Base-by-base conservation (phyloP, 2,113 vertebrate genomes). In the Nothobranchius kuhntae region DNA sequence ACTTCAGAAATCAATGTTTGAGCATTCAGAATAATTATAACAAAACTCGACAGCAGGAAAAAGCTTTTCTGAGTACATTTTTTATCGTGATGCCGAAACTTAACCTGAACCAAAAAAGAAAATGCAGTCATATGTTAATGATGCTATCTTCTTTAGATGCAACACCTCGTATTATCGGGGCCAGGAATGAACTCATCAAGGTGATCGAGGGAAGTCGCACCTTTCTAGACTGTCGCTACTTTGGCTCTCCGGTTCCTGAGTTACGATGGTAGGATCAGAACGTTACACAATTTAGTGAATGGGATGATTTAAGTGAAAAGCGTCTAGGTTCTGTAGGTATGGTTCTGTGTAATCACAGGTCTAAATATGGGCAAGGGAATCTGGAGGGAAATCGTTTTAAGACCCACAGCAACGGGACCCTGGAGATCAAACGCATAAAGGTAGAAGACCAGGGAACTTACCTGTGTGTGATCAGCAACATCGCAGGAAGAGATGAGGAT, bases 391-490 rank as follows among this genome's bases (percentile, higher is more conserved):
- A 92, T n/a, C 96, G 95, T 80, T 98, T 96, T 90, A 94, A 88
- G 21, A 92, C 93, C 1, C 88, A 95, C 0, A 89, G 92, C 70
- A 99, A 99, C 0, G 98, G 98, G 14, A 99, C 95, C 30, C 75
- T 99, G 79, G 95, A 98, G 86, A 96, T 99, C 59, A 91, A 83
- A 61, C 92, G 89, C 69, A 94, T 94, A 46, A 92, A 84, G 45
- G 89, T 95, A 7, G 95, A 96, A 48, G 98, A 99, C 85, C 95
- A 98, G 77, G 98, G 98, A 13, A 95, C 94, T 45, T 99, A 99
- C 59, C 85, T 95, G 11, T 99, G 97, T 0, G 89, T 96, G 0
- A 95, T 96, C 65, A 98, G 94, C 86, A 99, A 97, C 78, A 90
- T 96, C 55, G 91, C 98, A 73, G 97, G 98, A 13, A 94, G 96